phyloP scores from a whole-genome alignment of 1,140 invertebrate species.

The Pseudomyrmex sp. region DNA sequence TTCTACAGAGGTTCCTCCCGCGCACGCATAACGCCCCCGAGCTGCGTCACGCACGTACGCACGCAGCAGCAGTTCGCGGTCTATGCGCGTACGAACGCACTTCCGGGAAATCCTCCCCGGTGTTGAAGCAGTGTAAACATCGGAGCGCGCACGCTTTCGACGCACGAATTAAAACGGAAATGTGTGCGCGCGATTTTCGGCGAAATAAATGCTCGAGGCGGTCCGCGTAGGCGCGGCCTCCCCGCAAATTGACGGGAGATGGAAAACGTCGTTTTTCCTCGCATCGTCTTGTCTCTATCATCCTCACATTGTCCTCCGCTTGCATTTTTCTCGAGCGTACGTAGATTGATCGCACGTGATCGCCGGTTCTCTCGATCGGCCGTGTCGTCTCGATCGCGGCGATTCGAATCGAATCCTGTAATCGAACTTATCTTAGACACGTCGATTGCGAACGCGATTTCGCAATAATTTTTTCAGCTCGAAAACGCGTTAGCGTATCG shows the following conservation, averaged over 20 bases:
- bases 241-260: constrained; percentile 29
- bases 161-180: constrained; percentile 65
- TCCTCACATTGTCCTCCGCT: not conserved
- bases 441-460: not conserved
- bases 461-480: not conserved
- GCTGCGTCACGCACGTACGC: not conserved
- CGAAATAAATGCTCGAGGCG: constrained; percentile 39
- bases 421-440: constrained; percentile 19
- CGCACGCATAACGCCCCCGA: constrained; percentile 20
- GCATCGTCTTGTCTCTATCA: not conserved
- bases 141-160: not conserved
- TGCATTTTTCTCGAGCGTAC: constrained; percentile 15
- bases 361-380: constrained; percentile 8
- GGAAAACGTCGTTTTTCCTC: not conserved
- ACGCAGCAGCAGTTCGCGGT: too few relatives aligned
- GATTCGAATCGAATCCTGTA: constrained; percentile 54
- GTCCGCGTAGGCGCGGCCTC: not conserved
- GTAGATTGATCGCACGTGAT: constrained; percentile 31
- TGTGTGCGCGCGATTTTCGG: constrained; percentile 41
- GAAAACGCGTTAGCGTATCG: not conserved
- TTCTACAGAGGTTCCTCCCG: constrained; percentile 64
- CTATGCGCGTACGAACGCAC: not conserved
- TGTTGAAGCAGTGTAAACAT: constrained; percentile 28
- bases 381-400: not conserved
- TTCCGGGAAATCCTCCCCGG: constrained; percentile 8